Evolutionary conservation across 92 coral and sea anemone genomes (phyloP), one percentile per base, ranked within the genome.

Genomic region (Heliopora coerulea): DNA sequence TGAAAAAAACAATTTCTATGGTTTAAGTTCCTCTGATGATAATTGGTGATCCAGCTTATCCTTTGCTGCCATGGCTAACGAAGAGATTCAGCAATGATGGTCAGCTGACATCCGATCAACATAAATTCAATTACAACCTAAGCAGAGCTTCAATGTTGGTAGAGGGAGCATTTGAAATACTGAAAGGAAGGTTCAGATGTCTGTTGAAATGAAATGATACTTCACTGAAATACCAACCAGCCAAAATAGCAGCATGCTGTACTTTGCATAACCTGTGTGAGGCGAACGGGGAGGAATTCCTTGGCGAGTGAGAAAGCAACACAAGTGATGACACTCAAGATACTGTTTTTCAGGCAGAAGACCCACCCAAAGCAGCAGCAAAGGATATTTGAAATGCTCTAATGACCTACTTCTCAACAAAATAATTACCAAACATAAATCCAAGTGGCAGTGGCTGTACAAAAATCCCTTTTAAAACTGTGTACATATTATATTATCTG

Each of bases 201-300:
- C 63, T 72, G 7, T 17, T 64, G 0, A 78, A 78, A 30, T 19
- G 52, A 48, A 26, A 29, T 28, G 82, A 78, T 20, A 65, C 82
- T 49, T 29, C 49, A 18, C 21, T 78, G 11, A 12, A 54, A 18
- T 39, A 78, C 59, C 21, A 63, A 41, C 74, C 65, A 9, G n/a
- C 24, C 14, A 49, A 64, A 26, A 30, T 78, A 46, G 74, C 82
- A 27, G 37, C 75, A 19, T 65, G 82, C 52, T 78, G 82, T 78
- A 65, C 59, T 7, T 46, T 78, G 13, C 75, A 78, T 54, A 78
- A 65, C 31, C 11, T 78, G 25, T 78, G 82, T 37, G 82, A 78
- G 37, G 13, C 54, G 62, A 28, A 37, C 15, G 74, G 54, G 9
- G 82, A 65, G 31, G 32, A 49, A 35, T 41, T 76, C 62, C 12